Percentiles rank a stretch among this genome's conserved stretches.
Evolutionary conservation across 2,797 vertebrate genomes (phyloP).

Genomic region (Smutsia temminckii): DNA sequence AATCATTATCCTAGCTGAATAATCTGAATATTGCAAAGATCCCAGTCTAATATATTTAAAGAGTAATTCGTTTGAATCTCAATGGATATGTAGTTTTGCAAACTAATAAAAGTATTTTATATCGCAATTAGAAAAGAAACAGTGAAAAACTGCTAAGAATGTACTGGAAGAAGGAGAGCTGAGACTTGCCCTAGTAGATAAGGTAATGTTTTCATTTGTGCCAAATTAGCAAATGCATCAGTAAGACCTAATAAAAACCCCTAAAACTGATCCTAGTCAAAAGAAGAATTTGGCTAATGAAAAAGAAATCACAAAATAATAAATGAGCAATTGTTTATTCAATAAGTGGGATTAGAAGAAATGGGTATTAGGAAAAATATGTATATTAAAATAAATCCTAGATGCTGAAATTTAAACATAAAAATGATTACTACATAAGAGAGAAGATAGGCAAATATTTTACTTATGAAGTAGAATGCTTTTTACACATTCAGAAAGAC

Average conservation of each 20-base stretch:
- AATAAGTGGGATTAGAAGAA: not conserved
- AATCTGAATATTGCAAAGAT: not conserved
- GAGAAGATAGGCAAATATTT: not conserved
- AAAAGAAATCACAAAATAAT: not conserved
- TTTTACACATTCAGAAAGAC: not conserved
- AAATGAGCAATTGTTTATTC: not conserved
- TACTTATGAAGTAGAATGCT: not conserved
- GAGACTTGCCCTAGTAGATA: not conserved
- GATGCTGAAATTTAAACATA: not conserved
- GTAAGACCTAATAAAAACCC: not conserved
- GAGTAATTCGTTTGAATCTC: not conserved
- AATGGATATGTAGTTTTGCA: not conserved
- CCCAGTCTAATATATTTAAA: not conserved
- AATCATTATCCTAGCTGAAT: not conserved
- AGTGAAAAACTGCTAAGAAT: not conserved
- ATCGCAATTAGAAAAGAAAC: conserved; percentile 11
- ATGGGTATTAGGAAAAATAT: not conserved
- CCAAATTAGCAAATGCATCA: not conserved
- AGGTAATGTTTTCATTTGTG: not conserved
- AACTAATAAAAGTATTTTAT: not conserved
- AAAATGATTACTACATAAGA: not conserved
- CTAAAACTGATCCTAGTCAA: not conserved
- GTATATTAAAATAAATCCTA: not conserved
- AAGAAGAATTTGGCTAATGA: conserved; percentile 6
- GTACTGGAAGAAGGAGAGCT: not conserved